phyloP scores from a whole-genome alignment of 2,797 vertebrate genomes.

The Sebastes vulpes region DNA sequence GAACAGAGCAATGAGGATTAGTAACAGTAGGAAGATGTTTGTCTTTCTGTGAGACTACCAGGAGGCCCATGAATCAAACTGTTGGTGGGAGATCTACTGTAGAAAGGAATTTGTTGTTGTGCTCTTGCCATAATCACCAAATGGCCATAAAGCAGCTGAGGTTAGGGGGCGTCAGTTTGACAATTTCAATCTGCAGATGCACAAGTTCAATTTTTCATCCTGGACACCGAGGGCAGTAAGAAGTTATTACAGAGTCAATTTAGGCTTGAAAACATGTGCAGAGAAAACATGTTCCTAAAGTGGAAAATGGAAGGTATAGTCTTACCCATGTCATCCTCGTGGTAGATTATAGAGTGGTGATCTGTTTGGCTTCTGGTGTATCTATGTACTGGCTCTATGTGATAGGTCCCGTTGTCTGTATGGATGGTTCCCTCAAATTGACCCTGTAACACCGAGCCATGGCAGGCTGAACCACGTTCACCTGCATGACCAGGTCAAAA shows the following conservation, averaged over 20 bases:
- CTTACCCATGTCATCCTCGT: constrained; percentile 88
- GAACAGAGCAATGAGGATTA: not conserved
- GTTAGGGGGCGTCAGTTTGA: not conserved
- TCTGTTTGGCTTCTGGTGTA: constrained; percentile 53
- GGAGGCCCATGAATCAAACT: constrained; percentile 6
- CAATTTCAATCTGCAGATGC: not conserved
- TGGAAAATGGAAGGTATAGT: not conserved
- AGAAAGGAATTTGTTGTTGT: constrained; percentile 4
- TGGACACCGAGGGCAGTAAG: not conserved
- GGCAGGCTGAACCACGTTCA: constrained; percentile 83
- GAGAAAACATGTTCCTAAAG: not conserved
- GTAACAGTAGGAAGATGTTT: not conserved
- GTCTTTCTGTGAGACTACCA: constrained; percentile 12
- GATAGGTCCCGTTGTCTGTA: constrained; percentile 85
- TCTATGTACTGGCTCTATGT: constrained; percentile 81
- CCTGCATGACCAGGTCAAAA: constrained; percentile 64
- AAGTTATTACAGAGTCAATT: not conserved
- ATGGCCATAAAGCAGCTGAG: not conserved
- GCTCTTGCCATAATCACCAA: constrained; percentile 4
- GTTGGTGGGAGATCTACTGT: not conserved
- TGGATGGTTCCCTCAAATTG: constrained; percentile 88
- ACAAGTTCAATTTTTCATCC: not conserved
- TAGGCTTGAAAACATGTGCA: not conserved
- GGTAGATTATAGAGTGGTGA: constrained; percentile 89
- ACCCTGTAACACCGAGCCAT: constrained; percentile 86